Evolutionary conservation across 1,140 invertebrate genomes (phyloP).

Genomic region (Brachionus rotundiformis): DNA sequence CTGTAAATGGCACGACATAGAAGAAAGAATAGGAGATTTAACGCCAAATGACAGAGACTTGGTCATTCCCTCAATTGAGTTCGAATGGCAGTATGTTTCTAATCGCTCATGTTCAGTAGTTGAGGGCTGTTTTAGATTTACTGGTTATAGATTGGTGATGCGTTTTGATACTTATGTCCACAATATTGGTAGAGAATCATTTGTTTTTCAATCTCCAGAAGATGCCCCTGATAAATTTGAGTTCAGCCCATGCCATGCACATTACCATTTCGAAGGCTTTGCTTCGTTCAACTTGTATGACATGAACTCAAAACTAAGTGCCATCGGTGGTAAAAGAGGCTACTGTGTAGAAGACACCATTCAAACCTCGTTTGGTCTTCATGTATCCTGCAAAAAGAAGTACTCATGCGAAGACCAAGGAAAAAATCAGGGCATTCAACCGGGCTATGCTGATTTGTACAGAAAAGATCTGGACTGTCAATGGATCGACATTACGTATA

Average conservation of each 20-base stretch:
- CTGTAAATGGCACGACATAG: neutral
- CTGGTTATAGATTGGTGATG: neutral
- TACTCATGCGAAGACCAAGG: neutral
- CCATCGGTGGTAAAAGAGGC: neutral
- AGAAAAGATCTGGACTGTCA: neutral
- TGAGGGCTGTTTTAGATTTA: neutral
- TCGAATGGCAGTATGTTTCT: neutral
- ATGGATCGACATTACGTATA: constrained; percentile 6
- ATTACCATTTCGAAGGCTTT: constrained; percentile 15
- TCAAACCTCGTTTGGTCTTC: neutral
- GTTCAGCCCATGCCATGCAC: neutral
- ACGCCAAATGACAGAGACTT: neutral
- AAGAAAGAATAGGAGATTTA: neutral
- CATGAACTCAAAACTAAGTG: neutral
- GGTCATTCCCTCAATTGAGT: neutral
- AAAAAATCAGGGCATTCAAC: neutral
- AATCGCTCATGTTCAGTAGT: neutral
- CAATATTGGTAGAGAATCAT: neutral
- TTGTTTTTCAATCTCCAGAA: neutral
- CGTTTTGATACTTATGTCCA: constrained; percentile 5
- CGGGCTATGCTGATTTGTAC: neutral
- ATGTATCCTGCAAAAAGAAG: neutral
- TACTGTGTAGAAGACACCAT: neutral
- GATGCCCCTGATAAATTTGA: neutral
- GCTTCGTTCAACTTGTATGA: neutral